Conservation (phyloP, 2,797 vertebrate genomes). For the Balearica regulorum region DNA sequence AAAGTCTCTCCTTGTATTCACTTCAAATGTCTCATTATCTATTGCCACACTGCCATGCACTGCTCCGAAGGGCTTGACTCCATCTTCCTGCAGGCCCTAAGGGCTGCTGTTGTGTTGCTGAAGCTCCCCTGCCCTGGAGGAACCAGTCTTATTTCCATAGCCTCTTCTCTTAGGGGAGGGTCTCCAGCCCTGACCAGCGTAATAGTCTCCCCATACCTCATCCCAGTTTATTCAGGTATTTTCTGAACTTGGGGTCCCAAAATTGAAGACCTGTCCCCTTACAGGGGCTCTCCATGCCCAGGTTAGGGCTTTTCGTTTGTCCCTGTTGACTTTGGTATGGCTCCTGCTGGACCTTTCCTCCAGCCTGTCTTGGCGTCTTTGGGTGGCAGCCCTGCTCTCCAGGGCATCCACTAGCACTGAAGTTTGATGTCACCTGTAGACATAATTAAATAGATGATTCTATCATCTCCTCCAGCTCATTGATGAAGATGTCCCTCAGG, state of each 20-base stretch:
- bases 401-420: background rate
- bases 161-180: background rate
- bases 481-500: background rate
- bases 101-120: background rate
- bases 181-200: background rate
- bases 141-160: background rate
- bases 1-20: rapidly evolving
- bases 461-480: background rate
- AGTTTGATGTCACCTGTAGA: background rate
- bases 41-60: too few relatives aligned
- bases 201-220: background rate
- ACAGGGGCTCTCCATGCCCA: rapidly evolving
- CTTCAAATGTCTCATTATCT: background rate
- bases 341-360: background rate
- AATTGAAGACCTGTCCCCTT: background rate
- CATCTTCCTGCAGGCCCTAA: rapidly evolving
- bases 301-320: background rate
- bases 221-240: background rate
- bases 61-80: background rate
- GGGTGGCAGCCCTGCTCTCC: background rate
- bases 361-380: background rate
- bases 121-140: background rate
- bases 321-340: background rate
- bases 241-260: background rate
- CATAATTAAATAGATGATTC: background rate